phyloP scores from a whole-genome alignment of 1,140 invertebrate genomes.

The Cotesia vestalis region DNA sequence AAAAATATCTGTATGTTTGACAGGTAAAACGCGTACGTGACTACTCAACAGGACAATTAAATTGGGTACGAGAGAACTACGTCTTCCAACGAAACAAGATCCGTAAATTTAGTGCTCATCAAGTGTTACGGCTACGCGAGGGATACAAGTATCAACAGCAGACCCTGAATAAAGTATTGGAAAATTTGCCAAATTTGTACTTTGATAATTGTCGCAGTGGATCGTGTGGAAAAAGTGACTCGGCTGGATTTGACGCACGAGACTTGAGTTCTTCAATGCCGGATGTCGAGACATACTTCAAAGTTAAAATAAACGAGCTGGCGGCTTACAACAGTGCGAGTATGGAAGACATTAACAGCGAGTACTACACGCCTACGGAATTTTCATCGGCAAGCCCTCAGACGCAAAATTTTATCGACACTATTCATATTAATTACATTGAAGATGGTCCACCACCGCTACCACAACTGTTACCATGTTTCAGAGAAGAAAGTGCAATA shows the following conservation, averaged over 20 bases:
- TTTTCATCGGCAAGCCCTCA: slow-evolving; percentile 59
- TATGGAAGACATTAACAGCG: slow-evolving; percentile 71
- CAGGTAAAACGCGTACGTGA: slow-evolving; percentile 86
- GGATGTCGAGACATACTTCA: slow-evolving; percentile 66
- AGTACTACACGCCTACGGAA: slow-evolving; percentile 85
- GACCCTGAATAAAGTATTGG: slow-evolving; percentile 91
- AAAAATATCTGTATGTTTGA: slow-evolving; percentile 9
- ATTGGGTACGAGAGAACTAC: slow-evolving; percentile 94
- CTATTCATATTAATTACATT: slow-evolving; percentile 71
- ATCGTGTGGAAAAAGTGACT: slow-evolving; percentile 83
- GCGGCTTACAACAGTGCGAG: slow-evolving; percentile 43
- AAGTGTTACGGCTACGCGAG: slow-evolving; percentile 86
- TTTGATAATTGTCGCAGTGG: slow-evolving; percentile 92
- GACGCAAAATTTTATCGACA: slow-evolving; percentile 58
- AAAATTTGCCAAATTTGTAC: slow-evolving; percentile 91
- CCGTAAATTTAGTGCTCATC: slow-evolving; percentile 91
- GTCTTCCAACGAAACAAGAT: slow-evolving; percentile 94
- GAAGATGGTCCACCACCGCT: slow-evolving; percentile 62
- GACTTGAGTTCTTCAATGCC: slow-evolving; percentile 66
- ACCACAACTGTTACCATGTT: slow-evolving; percentile 41
- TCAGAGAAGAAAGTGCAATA: slow-evolving; percentile 50
- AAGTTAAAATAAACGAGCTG: slow-evolving; percentile 52
- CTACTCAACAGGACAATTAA: slow-evolving; percentile 88
- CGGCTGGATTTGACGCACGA: slow-evolving; percentile 75
- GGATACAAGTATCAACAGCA: slow-evolving; percentile 96